Conservation (phyloP, 2,888 invertebrate genomes). For the Drosophila conformis region DNA sequence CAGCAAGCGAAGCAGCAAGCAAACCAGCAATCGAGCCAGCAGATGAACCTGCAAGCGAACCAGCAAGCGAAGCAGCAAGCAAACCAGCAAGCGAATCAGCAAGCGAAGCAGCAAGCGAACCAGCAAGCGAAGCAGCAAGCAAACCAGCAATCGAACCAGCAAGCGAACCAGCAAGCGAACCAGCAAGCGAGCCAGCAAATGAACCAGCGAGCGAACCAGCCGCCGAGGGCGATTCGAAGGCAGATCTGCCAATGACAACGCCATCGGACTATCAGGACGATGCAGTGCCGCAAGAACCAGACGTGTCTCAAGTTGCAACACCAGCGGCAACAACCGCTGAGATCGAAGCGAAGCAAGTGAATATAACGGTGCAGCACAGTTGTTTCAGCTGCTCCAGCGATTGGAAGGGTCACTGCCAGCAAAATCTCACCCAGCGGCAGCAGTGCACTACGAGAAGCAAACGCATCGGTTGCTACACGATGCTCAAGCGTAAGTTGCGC, state of each 20-base stretch:
- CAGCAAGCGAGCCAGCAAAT: background rate
- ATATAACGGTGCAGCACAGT: background rate
- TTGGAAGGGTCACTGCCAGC: constrained; percentile 31
- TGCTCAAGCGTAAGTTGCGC: constrained; percentile 57
- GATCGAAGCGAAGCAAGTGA: background rate
- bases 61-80: background rate
- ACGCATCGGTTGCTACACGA: constrained; percentile 69
- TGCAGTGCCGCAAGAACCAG: constrained; percentile 9
- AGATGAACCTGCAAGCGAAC: background rate
- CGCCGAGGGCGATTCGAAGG: background rate
- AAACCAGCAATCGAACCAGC: background rate
- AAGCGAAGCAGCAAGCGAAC: background rate
- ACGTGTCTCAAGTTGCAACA: background rate
- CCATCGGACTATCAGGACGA: constrained; percentile 48
- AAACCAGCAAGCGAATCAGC: background rate
- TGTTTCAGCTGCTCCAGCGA: constrained; percentile 47
- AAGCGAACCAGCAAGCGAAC: background rate
- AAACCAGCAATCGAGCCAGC: too few relatives aligned
- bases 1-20: background rate
- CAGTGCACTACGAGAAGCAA: constrained; percentile 14
- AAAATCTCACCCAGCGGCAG: constrained; percentile 18
- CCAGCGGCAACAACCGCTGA: background rate
- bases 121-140: background rate
- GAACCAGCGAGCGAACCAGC: background rate
- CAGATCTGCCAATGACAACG: background rate